Base-by-base conservation (phyloP, 1,140 invertebrate genomes). In the Halotydeus destructor region DNA sequence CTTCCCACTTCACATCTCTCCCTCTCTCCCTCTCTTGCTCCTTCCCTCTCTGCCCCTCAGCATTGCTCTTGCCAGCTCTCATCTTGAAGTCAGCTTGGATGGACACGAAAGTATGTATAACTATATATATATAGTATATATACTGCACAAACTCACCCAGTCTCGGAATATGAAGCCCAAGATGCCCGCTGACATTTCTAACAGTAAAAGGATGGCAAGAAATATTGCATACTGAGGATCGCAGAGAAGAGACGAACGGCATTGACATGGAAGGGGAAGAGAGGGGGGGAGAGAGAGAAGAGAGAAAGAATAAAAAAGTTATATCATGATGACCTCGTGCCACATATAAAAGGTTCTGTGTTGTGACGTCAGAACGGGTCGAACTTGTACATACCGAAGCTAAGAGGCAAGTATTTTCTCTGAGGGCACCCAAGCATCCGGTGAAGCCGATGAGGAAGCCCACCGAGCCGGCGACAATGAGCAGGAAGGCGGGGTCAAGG, bases 101-200 rank as follows among this genome's bases (percentile, higher is more conserved):
- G n/a, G n/a, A n/a, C n/a, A n/a, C n/a, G n/a, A n/a, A n/a, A n/a
- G n/a, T n/a, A n/a, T n/a, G n/a, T n/a, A n/a, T n/a, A n/a, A n/a
- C n/a, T n/a, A n/a, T n/a, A n/a, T n/a, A n/a, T n/a, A n/a, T n/a
- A n/a, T n/a, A n/a, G n/a, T n/a, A 16, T 55, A 39, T 3, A 35
- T 6, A n/a, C 9, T 33, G 38, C 4, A 19, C 14, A 39, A 24
- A 57, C 70, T 73, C 67, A 88, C 83, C 81, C 82, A 91, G 56
- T 93, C 86, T 71, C 91, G 93, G 56, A 91, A 89, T 44, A 94
- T 76, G 63, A 94, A 93, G 44, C 80, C 81, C 50, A 94, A 62
- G 47, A 91, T 78, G 37, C 82, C 86, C 36, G 78, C 72, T 24
- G 82, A 76, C 64, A 94, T 75, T 65, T 97, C 86, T 42, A 82